These are phyloP conservation scores for Pygocentrus nattereri DNA, from an alignment of 2,797 vertebrate species.

Conservation along the genomic window DNA sequence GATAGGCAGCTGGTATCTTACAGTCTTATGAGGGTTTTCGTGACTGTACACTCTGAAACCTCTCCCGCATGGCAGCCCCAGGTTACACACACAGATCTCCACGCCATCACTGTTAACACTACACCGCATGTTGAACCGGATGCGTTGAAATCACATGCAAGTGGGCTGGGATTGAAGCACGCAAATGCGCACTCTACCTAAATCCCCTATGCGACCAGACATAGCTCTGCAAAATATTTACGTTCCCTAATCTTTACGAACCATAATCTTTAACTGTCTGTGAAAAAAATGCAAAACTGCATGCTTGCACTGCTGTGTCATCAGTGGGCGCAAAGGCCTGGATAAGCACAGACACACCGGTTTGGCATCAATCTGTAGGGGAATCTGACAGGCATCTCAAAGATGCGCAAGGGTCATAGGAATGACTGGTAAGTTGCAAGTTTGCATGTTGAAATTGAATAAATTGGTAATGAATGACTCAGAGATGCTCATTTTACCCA, in stretches of 20 bases:
- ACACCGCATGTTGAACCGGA: slow-evolving; percentile 63
- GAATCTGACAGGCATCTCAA: not conserved
- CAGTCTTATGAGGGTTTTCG: slow-evolving; percentile 68
- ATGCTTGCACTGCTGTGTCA: slow-evolving; percentile 37
- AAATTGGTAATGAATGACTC: not conserved
- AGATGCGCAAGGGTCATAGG: not conserved
- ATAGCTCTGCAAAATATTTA: slow-evolving; percentile 55
- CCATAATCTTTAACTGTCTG: slow-evolving; percentile 46
- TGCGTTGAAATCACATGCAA: slow-evolving; percentile 44
- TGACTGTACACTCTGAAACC: slow-evolving; percentile 68
- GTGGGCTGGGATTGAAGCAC: slow-evolving; percentile 30
- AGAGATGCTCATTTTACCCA: not conserved
- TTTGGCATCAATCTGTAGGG: slow-evolving; percentile 3
- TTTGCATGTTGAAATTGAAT: no score
- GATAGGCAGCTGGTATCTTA: not conserved
- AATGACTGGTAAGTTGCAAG: no score
- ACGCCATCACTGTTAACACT: slow-evolving; percentile 52
- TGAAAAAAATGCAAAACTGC: slow-evolving; percentile 41
- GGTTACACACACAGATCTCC: slow-evolving; percentile 58
- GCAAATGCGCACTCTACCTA: slow-evolving; percentile 24
- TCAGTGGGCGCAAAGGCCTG: slow-evolving; percentile 4
- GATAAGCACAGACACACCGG: slow-evolving; percentile 5
- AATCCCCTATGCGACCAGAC: slow-evolving; percentile 60
- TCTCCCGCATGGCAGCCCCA: slow-evolving; percentile 49
- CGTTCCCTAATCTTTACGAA: slow-evolving; percentile 23